phyloP scores from a whole-genome alignment of 2,888 invertebrate genomes.

The Eucriotettix oculatus region DNA sequence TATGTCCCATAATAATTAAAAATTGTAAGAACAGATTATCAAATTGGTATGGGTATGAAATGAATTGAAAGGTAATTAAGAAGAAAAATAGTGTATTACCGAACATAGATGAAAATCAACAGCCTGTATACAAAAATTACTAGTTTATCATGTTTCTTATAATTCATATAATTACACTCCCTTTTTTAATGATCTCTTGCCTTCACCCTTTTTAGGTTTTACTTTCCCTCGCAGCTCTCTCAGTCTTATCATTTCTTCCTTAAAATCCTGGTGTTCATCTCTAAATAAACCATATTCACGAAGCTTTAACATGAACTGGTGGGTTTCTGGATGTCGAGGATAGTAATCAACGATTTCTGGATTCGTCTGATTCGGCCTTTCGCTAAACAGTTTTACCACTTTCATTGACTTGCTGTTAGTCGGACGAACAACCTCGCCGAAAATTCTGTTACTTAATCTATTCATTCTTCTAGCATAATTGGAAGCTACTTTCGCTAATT shows the following conservation, averaged over 20 bases:
- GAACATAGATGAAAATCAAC: too few relatives aligned
- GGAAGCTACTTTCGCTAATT: constrained; percentile 50
- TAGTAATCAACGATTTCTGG: constrained; percentile 66
- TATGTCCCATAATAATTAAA: too few relatives aligned
- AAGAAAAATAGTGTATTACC: too few relatives aligned
- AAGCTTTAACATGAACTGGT: constrained; percentile 50
- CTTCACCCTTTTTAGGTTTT: constrained; percentile 34
- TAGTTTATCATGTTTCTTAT: too few relatives aligned
- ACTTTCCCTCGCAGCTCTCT: constrained; percentile 62
- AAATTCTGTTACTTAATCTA: constrained; percentile 69
- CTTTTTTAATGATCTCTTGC: constrained; percentile 25
- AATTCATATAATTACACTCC: constrained; percentile 9
- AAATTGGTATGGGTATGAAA: too few relatives aligned
- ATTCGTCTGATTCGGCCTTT: constrained; percentile 54
- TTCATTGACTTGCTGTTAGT: constrained; percentile 61
- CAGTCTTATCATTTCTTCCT: constrained; percentile 67
- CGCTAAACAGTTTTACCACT: constrained; percentile 59
- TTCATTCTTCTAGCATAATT: constrained; percentile 76
- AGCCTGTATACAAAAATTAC: too few relatives aligned
- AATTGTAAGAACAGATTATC: too few relatives aligned
- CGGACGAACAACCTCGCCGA: constrained; percentile 67
- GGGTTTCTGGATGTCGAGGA: constrained; percentile 66
- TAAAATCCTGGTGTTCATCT: constrained; percentile 80
- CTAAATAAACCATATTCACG: constrained; percentile 64
- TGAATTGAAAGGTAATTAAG: too few relatives aligned